Conservation (phyloP, 2,113 vertebrate genomes). For the Notothenia rossii region DNA sequence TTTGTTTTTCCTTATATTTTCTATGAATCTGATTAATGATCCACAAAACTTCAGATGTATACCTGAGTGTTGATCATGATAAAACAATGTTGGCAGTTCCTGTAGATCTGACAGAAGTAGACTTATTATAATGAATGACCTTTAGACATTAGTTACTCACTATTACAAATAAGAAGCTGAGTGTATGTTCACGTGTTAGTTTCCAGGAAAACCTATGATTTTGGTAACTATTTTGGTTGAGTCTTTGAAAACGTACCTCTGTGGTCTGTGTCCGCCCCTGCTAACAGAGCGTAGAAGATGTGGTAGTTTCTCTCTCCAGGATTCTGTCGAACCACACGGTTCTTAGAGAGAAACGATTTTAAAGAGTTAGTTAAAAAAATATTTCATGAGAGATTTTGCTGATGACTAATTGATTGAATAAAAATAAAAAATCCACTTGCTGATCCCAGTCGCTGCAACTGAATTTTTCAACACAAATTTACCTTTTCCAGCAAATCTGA, state of each 20-base stretch:
- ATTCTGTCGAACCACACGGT: conserved; percentile 92
- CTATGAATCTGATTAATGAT: not conserved
- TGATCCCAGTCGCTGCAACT: not conserved
- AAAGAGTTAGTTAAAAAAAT: not conserved
- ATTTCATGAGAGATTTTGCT: not conserved
- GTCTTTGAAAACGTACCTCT: conserved; percentile 81
- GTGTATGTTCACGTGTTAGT: not conserved
- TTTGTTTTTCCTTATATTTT: not conserved
- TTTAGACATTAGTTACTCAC: not conserved
- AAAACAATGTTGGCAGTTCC: not conserved
- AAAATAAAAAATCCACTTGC: not conserved
- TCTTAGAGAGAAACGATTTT: conserved; percentile 78
- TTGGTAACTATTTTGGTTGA: not conserved
- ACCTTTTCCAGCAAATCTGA: conserved; percentile 87
- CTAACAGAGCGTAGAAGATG: conserved; percentile 92
- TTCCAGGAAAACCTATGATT: not conserved
- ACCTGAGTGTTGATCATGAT: too few relatives aligned
- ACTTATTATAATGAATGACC: not conserved
- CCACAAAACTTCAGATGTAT: not conserved
- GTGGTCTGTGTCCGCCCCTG: conserved; percentile 85
- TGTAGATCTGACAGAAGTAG: not conserved
- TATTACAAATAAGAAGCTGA: not conserved
- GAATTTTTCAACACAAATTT: conserved; percentile 14
- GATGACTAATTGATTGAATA: not conserved
- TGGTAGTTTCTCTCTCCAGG: conserved; percentile 93